A percentile compares a stretch with the other conserved stretches of the same genome.
Conservation (phyloP, 2,888 invertebrate genomes). For the Ischnus inquisitorius region DNA sequence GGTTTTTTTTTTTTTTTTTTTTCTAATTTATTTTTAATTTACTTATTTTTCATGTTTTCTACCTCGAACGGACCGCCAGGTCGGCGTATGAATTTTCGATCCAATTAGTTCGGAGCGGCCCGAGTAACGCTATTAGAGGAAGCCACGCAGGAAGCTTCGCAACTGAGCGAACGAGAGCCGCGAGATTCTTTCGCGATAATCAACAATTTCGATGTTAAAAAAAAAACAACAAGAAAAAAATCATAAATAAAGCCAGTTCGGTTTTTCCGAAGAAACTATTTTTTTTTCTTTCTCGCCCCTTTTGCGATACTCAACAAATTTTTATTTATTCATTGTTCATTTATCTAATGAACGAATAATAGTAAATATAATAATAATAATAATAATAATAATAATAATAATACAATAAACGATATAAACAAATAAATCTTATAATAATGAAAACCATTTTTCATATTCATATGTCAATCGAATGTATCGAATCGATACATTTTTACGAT, state of each 20-base stretch:
- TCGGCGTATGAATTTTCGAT: constrained; percentile 53
- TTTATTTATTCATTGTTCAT: too few relatives aligned
- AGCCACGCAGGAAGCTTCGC: constrained; percentile 75
- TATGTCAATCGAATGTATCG: too few relatives aligned
- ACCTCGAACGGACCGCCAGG: too few relatives aligned
- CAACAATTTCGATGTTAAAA: not conserved
- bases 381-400: not conserved
- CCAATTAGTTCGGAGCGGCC: constrained; percentile 73
- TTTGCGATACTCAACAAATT: too few relatives aligned
- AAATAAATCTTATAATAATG: not conserved
- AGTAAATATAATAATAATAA: constrained; percentile 3
- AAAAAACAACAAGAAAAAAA: constrained; percentile 8
- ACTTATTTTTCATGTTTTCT: too few relatives aligned
- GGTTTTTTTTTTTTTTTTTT: not conserved
- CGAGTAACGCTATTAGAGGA: constrained; percentile 74
- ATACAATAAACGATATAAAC: not conserved
- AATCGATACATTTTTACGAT: too few relatives aligned
- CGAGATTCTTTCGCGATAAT: constrained; percentile 46
- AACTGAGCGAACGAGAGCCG: constrained; percentile 42
- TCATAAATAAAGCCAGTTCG: not conserved
- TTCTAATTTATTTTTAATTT: too few relatives aligned
- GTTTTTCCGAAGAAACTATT: constrained; percentile 37
- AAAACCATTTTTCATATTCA: too few relatives aligned
- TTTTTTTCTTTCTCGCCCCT: constrained; percentile 28
- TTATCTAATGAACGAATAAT: too few relatives aligned